phyloP scores from a whole-genome alignment of 1,140 invertebrate species.

The Scaptomyza hsui region DNA sequence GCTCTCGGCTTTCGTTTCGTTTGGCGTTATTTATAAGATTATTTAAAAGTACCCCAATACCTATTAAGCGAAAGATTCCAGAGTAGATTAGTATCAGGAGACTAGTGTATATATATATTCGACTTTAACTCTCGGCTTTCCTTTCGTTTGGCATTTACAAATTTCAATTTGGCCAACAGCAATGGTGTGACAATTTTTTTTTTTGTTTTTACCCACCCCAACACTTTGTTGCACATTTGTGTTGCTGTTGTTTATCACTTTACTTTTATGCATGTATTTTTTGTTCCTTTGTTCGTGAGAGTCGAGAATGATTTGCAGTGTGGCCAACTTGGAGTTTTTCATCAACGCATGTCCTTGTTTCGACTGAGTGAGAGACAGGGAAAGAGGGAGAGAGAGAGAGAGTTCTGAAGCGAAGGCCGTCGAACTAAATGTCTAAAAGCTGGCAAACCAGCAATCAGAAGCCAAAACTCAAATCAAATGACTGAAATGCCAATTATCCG shows the following conservation, averaged over 20 bases:
- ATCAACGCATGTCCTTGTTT: not conserved
- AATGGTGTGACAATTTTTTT: slow-evolving; percentile 5
- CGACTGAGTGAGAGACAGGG: too few species aligned
- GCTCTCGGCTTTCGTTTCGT: too few species aligned
- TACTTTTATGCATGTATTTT: not conserved
- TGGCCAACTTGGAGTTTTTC: not conserved
- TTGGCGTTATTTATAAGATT: too few species aligned
- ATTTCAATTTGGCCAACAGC: slow-evolving; percentile 2
- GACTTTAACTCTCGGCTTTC: not conserved
- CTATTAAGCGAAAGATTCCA: too few species aligned
- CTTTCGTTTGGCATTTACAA: not conserved
- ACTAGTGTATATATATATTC: not conserved
- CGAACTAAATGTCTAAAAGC: slow-evolving; percentile 1
- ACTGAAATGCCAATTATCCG: slow-evolving; percentile 73
- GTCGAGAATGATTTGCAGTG: not conserved
- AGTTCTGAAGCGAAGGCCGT: not conserved
- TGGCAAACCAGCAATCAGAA: slow-evolving; percentile 6
- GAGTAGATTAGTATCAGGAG: too few species aligned
- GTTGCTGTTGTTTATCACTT: not conserved
- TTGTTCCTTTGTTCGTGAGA: too few species aligned
- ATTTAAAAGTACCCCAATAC: too few species aligned
- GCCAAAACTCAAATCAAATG: slow-evolving; percentile 44
- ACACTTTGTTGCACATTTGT: slow-evolving; percentile 1
- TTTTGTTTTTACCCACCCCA: not conserved
- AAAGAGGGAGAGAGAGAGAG: not conserved